Evolutionary conservation across 2,113 vertebrate species (phyloP), one percentile per base, ranked within the genome.

Genomic region (Mus pahari): DNA sequence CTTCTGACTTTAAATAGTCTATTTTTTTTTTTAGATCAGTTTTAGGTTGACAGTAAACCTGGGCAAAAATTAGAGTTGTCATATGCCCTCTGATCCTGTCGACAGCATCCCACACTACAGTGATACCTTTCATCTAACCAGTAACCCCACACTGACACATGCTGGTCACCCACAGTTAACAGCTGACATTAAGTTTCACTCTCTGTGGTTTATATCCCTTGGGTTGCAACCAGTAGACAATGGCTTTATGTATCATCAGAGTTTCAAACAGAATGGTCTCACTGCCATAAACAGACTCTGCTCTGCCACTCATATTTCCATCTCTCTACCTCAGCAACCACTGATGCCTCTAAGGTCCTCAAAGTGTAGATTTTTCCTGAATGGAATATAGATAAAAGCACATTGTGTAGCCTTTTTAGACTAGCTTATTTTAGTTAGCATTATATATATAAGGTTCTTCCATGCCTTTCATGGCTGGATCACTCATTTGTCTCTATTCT

Each of bases 11-110:
- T 58, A 86, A 90, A 82, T 62, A 79, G 68, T 50, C 66, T 28
- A 45, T 33, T 82, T 83, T 22, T 89, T 92, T 64, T 70, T 90
- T 74, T 58, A 82, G 89, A 82, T 74, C 7, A 39, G 31, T 55
- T 95, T 90, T 83, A 93, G 60, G 24, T 62, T 94, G 17, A 64
- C 26, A 39, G 55, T 12, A 91, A 95, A 77, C 64, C 3, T 73
- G 36, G 84, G 58, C 64, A 66, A 8, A 66, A 94, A 86, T 45
- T 24, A 24, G 79, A 70, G 14, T 60, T 82, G 14, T 8, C 78
- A 9, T 36, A 7, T 13, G 64, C 2, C 42, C 58, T n/a, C 36
- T 70, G 31, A 13, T 26, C 28, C 20, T 31, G 4, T 42, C 9
- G 36, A 6, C 50, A 36, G 12, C 74, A 64, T 36, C 4, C 2